A percentile compares a stretch with the other conserved stretches of the same genome.
Conservation (phyloP, 1,140 invertebrate genomes). For the Drosophila sproati region DNA sequence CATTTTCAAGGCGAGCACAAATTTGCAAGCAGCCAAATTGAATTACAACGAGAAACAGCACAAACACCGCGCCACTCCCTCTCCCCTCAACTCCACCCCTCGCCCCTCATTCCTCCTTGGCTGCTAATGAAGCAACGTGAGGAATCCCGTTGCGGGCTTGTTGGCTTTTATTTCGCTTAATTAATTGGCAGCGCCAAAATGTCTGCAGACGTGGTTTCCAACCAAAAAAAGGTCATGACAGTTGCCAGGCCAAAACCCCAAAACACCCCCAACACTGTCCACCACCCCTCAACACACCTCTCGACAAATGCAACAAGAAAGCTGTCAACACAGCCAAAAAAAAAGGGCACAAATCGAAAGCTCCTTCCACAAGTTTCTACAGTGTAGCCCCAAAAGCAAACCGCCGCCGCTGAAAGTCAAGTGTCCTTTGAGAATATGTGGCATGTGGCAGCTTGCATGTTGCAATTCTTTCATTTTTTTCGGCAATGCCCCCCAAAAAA, state of each 20-base stretch:
- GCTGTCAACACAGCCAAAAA: constrained; percentile 64
- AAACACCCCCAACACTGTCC: neutral
- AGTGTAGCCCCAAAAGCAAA: constrained; percentile 51
- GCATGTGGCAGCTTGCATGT: constrained; percentile 57
- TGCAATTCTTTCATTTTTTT: constrained; percentile 83
- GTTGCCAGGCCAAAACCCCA: constrained; percentile 15
- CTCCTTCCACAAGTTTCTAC: neutral
- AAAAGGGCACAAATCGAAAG: constrained; percentile 4
- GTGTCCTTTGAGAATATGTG: constrained; percentile 79
- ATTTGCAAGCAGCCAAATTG: constrained; percentile 73
- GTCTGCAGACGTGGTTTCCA: constrained; percentile 32
- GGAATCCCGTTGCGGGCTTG: constrained; percentile 50
- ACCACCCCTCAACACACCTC: neutral
- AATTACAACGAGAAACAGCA: constrained; percentile 51
- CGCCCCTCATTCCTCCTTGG: neutral
- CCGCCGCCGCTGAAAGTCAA: constrained; percentile 68
- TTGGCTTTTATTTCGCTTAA: constrained; percentile 82
- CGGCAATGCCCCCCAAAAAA: constrained; percentile 59
- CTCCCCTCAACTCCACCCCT: neutral
- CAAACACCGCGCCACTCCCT: constrained; percentile 9
- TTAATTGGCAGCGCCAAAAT: constrained; percentile 79
- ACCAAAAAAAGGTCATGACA: constrained; percentile 48
- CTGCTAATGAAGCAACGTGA: constrained; percentile 67
- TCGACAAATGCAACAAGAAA: constrained; percentile 45
- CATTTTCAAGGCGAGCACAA: constrained; percentile 60